Evolutionary conservation across 1,140 invertebrate genomes (phyloP).

Genomic region (Thaumatotibia leucotreta): DNA sequence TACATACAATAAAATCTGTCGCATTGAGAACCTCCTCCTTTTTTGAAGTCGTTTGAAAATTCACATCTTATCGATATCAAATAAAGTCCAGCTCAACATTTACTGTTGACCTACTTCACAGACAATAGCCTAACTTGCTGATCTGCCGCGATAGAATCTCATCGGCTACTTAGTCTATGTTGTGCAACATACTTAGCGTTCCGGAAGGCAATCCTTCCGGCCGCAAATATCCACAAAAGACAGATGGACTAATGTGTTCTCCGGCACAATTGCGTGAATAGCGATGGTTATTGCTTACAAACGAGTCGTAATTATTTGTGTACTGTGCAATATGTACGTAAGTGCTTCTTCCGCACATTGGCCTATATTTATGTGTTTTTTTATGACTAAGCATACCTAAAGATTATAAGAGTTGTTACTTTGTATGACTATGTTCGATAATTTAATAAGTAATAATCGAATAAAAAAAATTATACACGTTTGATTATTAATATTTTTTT

Average conservation of each 20-base stretch:
- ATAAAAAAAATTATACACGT: too few relatives aligned
- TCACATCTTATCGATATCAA: too few relatives aligned
- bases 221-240: not conserved
- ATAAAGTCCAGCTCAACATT: too few relatives aligned
- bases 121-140: not conserved
- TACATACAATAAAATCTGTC: too few relatives aligned
- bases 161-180: not conserved
- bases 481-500: too few relatives aligned
- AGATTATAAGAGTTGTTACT: too few relatives aligned
- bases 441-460: too few relatives aligned
- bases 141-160: not conserved
- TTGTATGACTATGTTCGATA: too few relatives aligned
- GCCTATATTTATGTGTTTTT: not conserved
- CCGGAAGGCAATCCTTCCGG: conserved; percentile 8
- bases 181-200: not conserved
- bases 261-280: not conserved
- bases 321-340: not conserved
- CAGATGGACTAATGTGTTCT: not conserved
- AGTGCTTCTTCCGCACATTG: not conserved
- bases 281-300: not conserved
- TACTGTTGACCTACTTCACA: not conserved
- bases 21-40: too few relatives aligned
- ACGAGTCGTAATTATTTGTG: not conserved
- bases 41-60: too few relatives aligned
- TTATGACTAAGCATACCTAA: not conserved